A percentile compares a stretch with the other conserved stretches of the same genome.
These are phyloP conservation scores for Lucifuga dentata DNA, from an alignment of 2,113 vertebrate genomes.

Conservation along the genomic window DNA sequence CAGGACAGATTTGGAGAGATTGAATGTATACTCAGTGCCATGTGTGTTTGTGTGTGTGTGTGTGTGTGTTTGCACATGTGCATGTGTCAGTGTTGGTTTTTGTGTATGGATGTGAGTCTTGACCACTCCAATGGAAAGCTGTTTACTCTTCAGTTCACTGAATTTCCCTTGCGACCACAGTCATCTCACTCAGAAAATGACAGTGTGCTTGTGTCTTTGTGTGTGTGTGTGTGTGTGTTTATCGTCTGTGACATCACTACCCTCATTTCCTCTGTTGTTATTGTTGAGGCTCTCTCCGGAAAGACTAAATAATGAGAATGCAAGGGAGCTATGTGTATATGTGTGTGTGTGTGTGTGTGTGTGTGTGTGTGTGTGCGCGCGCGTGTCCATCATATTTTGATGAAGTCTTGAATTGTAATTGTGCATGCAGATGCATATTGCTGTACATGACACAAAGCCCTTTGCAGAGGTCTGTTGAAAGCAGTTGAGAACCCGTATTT, in stretches of 20 bases:
- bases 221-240: constrained; percentile 46
- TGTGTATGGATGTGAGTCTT: constrained; percentile 16
- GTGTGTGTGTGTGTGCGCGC: constrained; percentile 25
- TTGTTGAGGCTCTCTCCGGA: constrained; percentile 63
- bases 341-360: constrained; percentile 30
- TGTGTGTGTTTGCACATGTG: constrained; percentile 14
- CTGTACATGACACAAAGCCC: constrained; percentile 12
- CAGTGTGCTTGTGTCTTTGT: constrained; percentile 28
- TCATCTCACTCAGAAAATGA: constrained; percentile 74
- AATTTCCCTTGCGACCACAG: constrained; percentile 69
- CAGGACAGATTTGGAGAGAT: neutral
- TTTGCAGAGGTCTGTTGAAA: constrained; percentile 7
- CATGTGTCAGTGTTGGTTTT: neutral
- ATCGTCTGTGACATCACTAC: constrained; percentile 72
- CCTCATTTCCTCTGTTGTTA: constrained; percentile 76
- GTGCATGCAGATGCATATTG: constrained; percentile 28
- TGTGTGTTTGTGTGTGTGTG: constrained; percentile 11
- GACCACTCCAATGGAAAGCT: constrained; percentile 54
- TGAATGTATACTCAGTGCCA: neutral
- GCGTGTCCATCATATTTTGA: constrained; percentile 32
- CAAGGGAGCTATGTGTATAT: constrained; percentile 37
- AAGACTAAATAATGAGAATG: constrained; percentile 70
- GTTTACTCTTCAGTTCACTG: constrained; percentile 61
- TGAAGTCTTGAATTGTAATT: constrained; percentile 37
- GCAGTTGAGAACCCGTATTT: neutral